These are phyloP conservation scores for Adelges cooleyi DNA, from an alignment of 1,140 invertebrate species.

Conservation along the genomic window DNA sequence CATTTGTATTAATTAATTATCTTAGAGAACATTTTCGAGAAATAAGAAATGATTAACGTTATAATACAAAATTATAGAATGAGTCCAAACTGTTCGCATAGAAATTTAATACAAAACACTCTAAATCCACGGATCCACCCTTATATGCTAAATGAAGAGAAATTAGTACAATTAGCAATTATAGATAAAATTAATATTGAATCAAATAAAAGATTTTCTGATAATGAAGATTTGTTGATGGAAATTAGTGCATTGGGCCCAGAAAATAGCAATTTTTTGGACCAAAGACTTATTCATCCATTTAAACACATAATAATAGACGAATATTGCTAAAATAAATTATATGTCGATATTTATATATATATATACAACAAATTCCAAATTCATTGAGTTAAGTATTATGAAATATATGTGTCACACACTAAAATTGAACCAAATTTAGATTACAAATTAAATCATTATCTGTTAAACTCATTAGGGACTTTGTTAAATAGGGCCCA, in stretches of 20 bases:
- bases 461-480: too few species aligned
- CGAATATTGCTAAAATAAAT: too few species aligned
- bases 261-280: constrained; percentile 15
- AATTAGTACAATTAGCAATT: not conserved
- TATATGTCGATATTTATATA: too few species aligned
- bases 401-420: too few species aligned
- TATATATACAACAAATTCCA: too few species aligned
- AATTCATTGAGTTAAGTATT: too few species aligned
- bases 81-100: not conserved
- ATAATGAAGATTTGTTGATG: not conserved
- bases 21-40: not conserved
- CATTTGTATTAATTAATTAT: not conserved
- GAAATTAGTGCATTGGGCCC: not conserved
- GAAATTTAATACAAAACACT: not conserved
- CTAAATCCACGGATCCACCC: too few species aligned
- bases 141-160: not conserved
- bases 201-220: constrained; percentile 2
- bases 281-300: not conserved
- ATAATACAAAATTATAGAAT: not conserved
- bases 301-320: too few species aligned
- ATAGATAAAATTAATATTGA: not conserved
- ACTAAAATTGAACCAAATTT: too few species aligned
- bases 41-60: not conserved
- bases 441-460: too few species aligned
- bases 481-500: too few species aligned